phyloP scores from a whole-genome alignment of 2,113 vertebrate genomes.

The Tretioscincus oriximinensis region DNA sequence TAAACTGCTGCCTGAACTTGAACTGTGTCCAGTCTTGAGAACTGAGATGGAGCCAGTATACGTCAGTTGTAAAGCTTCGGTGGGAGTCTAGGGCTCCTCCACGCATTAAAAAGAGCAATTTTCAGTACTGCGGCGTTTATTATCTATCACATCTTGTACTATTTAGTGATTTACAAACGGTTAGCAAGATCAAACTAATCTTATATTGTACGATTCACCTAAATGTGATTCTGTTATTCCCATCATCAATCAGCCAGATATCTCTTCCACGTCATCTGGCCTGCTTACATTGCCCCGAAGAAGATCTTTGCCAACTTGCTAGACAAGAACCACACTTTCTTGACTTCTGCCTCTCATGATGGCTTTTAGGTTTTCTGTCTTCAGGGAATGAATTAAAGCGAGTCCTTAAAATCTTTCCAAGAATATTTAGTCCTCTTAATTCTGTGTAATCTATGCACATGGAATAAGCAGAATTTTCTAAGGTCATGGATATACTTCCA shows the following conservation, averaged over 20 bases:
- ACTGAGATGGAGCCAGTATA: slow-evolving; percentile 44
- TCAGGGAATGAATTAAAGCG: neutral
- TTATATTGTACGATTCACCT: neutral
- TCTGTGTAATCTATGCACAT: no score
- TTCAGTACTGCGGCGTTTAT: neutral
- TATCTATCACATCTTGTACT: neutral
- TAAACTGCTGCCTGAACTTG: slow-evolving; percentile 51
- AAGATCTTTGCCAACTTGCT: neutral
- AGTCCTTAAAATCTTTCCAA: neutral
- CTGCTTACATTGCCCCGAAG: neutral
- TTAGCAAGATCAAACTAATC: slow-evolving; percentile 9
- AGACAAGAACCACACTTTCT: neutral
- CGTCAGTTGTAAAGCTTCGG: slow-evolving; percentile 39
- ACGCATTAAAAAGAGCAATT: slow-evolving; percentile 25
- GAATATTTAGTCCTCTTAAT: neutral
- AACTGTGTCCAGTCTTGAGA: slow-evolving; percentile 42
- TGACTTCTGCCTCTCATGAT: neutral
- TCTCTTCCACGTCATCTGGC: neutral
- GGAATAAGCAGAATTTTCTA: no score
- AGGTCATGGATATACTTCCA: no score
- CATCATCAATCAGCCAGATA: neutral
- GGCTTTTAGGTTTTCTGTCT: neutral
- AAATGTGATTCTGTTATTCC: neutral
- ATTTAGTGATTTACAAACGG: neutral
- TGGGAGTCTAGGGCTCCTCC: slow-evolving; percentile 45